Percentiles rank a stretch among this genome's conserved stretches.
phyloP scores from a whole-genome alignment of 2,888 invertebrate genomes.

The Cerastis leucographa region DNA sequence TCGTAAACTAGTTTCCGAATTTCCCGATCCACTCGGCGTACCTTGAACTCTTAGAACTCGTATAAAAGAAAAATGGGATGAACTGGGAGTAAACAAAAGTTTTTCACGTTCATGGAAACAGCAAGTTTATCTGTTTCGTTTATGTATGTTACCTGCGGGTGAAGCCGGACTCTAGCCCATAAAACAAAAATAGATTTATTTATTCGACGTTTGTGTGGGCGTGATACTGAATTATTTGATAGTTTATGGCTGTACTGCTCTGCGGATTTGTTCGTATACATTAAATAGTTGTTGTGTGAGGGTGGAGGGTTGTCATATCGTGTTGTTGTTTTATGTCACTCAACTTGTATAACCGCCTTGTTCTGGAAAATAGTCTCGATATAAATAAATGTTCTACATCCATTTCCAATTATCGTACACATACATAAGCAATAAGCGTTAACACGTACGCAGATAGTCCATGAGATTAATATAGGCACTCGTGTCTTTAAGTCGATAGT shows the following conservation, averaged over 20 bases:
- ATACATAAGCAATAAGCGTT: neutral
- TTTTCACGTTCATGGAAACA: constrained; percentile 60
- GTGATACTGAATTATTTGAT: constrained; percentile 69
- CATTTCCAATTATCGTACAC: constrained; percentile 6
- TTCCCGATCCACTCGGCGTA: constrained; percentile 46
- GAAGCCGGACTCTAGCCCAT: constrained; percentile 65
- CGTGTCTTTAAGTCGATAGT: constrained; percentile 53
- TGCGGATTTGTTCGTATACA: constrained; percentile 53
- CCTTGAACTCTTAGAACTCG: constrained; percentile 63
- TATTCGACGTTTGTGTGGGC: constrained; percentile 65
- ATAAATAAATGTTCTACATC: constrained; percentile 13
- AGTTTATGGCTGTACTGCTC: constrained; percentile 60
- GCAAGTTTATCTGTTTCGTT: constrained; percentile 64
- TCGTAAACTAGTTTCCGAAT: constrained; percentile 53
- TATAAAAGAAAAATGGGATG: constrained; percentile 59
- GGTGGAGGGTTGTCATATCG: constrained; percentile 15
- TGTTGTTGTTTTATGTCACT: constrained; percentile 6
- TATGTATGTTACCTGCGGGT: constrained; percentile 66
- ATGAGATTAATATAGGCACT: constrained; percentile 29
- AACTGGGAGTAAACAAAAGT: constrained; percentile 63
- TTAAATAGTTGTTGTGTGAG: constrained; percentile 28
- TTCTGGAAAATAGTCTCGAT: neutral
- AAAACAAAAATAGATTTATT: constrained; percentile 75
- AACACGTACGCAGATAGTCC: constrained; percentile 3
- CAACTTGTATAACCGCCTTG: neutral